These are phyloP conservation scores for Rhipidura dahli DNA, from an alignment of 2,113 vertebrate species.

Conservation along the genomic window DNA sequence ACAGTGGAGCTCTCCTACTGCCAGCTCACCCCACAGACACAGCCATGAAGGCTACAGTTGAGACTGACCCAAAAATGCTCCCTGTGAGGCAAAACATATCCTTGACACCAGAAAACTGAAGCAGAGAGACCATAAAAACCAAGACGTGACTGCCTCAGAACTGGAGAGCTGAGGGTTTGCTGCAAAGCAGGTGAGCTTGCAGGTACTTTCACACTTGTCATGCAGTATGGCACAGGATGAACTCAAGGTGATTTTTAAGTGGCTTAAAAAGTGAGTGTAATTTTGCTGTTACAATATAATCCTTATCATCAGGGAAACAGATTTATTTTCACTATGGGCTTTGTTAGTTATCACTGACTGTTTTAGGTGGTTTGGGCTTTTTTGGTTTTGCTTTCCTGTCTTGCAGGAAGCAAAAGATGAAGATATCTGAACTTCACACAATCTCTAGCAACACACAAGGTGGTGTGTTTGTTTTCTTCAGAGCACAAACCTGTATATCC, in stretches of 20 bases:
- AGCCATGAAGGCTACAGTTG: rapidly evolving
- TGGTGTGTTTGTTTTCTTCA: not conserved
- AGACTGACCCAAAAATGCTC: not conserved
- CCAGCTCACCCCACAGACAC: not conserved
- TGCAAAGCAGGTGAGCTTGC: not conserved
- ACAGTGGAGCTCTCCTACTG: not conserved
- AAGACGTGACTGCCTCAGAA: not conserved
- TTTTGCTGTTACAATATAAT: not conserved
- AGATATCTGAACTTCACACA: not conserved
- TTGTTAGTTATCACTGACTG: not conserved
- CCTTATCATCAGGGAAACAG: not conserved
- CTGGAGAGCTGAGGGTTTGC: not conserved
- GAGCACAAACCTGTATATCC: not conserved
- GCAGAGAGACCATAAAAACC: not conserved
- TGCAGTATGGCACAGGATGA: rapidly evolving
- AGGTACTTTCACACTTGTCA: not conserved
- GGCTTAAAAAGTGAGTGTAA: not conserved
- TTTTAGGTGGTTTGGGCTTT: not conserved
- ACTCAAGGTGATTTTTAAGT: not conserved
- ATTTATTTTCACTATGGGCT: not conserved
- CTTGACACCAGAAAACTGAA: not conserved
- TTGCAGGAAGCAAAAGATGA: not conserved
- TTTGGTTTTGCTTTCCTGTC: not conserved
- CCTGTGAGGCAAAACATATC: not conserved
- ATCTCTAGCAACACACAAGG: not conserved